Conservation (phyloP, 2,113 vertebrate genomes). For the Taxidea taxus region DNA sequence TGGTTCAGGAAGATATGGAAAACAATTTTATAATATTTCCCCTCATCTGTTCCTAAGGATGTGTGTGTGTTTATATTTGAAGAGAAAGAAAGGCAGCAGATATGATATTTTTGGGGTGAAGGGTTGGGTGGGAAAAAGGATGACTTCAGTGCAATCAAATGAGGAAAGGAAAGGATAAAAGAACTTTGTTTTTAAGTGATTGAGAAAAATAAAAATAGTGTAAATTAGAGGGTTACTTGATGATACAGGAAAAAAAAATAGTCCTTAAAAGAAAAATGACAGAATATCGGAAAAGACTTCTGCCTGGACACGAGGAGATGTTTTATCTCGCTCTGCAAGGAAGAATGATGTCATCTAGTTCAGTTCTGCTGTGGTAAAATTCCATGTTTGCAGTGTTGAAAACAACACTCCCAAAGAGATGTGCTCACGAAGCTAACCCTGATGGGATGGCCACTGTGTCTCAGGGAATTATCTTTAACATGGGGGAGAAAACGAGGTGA, state of each 20-base stretch:
- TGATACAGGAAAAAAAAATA: not conserved
- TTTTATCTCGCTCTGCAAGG: not conserved
- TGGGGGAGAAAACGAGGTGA: not conserved
- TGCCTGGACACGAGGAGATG: not conserved
- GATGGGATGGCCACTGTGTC: accelerated
- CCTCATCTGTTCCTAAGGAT: not conserved
- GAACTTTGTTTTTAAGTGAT: constrained; percentile 1
- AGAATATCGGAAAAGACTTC: constrained; percentile 11
- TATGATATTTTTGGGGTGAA: not conserved
- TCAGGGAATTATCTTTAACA: not conserved
- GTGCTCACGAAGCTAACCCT: not conserved
- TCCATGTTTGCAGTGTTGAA: not conserved
- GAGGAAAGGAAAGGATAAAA: not conserved
- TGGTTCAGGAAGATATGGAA: not conserved
- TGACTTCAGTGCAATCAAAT: not conserved
- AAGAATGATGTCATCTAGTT: constrained; percentile 27
- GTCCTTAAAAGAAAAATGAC: not conserved
- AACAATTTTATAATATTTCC: not conserved
- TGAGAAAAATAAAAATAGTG: constrained; percentile 38
- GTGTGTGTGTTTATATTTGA: not conserved
- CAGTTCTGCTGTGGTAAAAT: constrained; percentile 41
- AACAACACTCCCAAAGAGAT: not conserved
- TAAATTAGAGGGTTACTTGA: constrained; percentile 22
- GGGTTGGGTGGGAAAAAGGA: not conserved
- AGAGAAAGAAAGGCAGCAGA: not conserved